phyloP scores from a whole-genome alignment of 2,113 vertebrate genomes.

The Tympanuchus pallidicinctus region DNA sequence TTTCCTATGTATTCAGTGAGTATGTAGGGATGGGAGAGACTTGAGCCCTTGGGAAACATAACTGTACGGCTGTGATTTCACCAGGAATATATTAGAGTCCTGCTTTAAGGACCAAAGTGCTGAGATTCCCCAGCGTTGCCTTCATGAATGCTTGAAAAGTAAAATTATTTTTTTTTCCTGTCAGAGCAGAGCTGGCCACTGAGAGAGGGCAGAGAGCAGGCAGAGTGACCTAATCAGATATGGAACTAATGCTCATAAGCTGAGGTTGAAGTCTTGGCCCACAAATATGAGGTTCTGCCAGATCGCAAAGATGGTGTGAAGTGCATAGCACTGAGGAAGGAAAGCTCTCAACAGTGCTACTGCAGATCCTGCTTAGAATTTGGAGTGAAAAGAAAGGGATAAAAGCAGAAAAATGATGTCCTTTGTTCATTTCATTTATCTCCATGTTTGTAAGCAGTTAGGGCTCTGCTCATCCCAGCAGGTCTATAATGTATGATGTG shows the following conservation, averaged over 20 bases:
- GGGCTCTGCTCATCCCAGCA: not conserved
- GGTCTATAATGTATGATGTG: not conserved
- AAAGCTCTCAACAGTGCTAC: rapidly evolving
- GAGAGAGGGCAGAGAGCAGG: not conserved
- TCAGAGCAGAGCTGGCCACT: rapidly evolving
- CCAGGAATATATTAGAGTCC: rapidly evolving
- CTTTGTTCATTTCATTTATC: not conserved
- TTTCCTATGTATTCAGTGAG: rapidly evolving
- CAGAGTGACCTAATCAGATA: rapidly evolving
- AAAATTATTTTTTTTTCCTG: not conserved
- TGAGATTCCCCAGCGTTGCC: rapidly evolving
- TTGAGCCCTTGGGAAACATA: rapidly evolving
- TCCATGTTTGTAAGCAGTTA: not conserved
- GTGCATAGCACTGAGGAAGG: rapidly evolving
- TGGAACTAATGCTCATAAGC: rapidly evolving
- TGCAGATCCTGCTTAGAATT: not conserved
- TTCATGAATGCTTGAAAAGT: rapidly evolving
- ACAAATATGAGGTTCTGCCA: not conserved
- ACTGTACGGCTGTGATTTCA: not conserved
- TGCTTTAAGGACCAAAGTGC: not conserved
- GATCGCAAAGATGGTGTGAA: not conserved
- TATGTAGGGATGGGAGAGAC: not conserved
- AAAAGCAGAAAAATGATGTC: rapidly evolving
- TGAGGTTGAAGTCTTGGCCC: not conserved
- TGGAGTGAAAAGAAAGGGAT: not conserved